Base-by-base conservation (phyloP, 2,888 invertebrate species). In the Salpingus planirostris region DNA sequence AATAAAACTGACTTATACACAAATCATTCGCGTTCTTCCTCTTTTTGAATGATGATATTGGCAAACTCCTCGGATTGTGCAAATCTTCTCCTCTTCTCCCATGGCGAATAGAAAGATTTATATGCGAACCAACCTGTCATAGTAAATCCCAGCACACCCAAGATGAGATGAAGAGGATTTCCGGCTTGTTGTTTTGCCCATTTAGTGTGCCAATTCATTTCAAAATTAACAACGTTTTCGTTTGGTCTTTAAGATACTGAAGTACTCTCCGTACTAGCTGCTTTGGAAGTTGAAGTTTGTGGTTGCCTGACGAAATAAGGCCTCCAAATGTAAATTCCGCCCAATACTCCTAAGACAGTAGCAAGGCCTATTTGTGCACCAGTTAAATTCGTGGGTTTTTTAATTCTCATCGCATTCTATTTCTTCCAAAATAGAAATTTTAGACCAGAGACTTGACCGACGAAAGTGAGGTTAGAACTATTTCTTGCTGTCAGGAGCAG, bases 301-400 rank as follows among this genome's bases (percentile, higher is more conserved):
- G n/a, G 18, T 15, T 15, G 11, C 11, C 13, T 10, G 10, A 15
- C 5, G 6, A 31, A 15, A 25, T 15, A 25, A 5, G 31, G 31
- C 11, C 21, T 15, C 31, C 31, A 31, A 18, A 31, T 31, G 11
- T 31, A 31, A 24, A 25, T 2, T 8, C 31, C 31, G n/a, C 31
- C 31, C n/a, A 25, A 11, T 1, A 31, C 12, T 13, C 31, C 31
- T 11, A 31, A 10, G 18, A 31, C n/a, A 3, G 21, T 15, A 14
- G 24, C 12, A 6, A 31, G 11, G 8, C 15, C 31, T 10, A 31
- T 23, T 25, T 31, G 15, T 6, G 12, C 11, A 12, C 13, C 21
- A 2, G 31, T 6, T 7, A 25, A 15, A 15, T 25, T 15, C 18
- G 13, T 24, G 1, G 31, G 31, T 12, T 14, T 25, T 4, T 25